Evolutionary conservation across 2,888 invertebrate species (phyloP), one percentile per base, ranked within the genome.

Genomic region (Scrobipalpa atriplicella): DNA sequence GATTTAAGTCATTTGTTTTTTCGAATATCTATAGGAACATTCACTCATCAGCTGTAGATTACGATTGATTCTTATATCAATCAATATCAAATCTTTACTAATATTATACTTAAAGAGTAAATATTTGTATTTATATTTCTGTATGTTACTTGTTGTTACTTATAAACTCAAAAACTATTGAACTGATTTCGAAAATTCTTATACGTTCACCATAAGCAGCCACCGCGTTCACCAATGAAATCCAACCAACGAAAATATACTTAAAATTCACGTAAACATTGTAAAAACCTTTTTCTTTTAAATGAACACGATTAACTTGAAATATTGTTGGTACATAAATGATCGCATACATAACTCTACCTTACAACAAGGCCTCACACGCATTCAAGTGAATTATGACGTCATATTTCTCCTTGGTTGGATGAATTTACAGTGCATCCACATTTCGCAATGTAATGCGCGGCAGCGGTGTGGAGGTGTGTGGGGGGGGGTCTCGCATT

Each of bases 351-450:
- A 56, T 56, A 56, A 29, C 13, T 29, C 21, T 29, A 29, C 56
- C 21, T 56, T 56, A 56, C 16, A 29, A 29, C 56, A 29, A 56
- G 56, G 56, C 56, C 29, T 29, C 56, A 56, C 47, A 16, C 47
- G 47, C 47, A 47, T 47, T 47, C 47, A 47, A 47, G 54, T 54
- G 18, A 19, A 10, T 54, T 18, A 54, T 54, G 19, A 54, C 21
- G 54, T 54, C 54, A 54, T 54, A 54, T 18, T 19, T 54, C 21
- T 21, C 19, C 54, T 54, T 54, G 54, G 19, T 54, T 21, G 19
- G 47, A 47, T 54, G 54, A 54, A n/a, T 54, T 54, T 21, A 21
- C 54, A 6, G 54, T 21, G 21, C 54, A 54, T 54, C 54, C 54
- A 54, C 54, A 54, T 54, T 54, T 54, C 54, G 54, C 18, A 54